Evolutionary conservation across 2,888 invertebrate genomes (phyloP).

Genomic region (Encarsia formosa): DNA sequence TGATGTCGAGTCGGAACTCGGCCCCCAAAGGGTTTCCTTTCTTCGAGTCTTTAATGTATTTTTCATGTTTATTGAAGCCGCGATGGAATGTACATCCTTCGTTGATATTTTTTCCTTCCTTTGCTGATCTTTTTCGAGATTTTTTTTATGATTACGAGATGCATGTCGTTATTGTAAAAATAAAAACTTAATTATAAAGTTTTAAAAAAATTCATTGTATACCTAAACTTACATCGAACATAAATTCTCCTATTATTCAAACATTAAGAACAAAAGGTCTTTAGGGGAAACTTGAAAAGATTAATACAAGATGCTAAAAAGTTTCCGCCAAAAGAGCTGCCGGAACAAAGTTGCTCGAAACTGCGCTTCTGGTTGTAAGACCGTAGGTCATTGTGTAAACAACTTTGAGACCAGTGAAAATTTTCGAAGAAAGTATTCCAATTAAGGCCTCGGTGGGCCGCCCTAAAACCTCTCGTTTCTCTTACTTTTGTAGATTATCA

Average conservation of each 20-base stretch:
- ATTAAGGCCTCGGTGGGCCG: constrained; percentile 17
- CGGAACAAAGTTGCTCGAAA: constrained; percentile 28
- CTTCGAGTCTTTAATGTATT: constrained; percentile 1
- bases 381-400: constrained; percentile 29
- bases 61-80: constrained; percentile 6
- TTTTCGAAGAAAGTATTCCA: constrained; percentile 26
- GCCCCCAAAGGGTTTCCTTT: neutral
- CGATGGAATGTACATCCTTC: neutral
- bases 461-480: constrained; percentile 14
- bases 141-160: too few relatives aligned
- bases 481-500: constrained; percentile 18
- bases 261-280: too few relatives aligned
- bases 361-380: constrained; percentile 29
- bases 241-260: too few relatives aligned
- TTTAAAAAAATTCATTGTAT: too few relatives aligned
- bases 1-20: neutral
- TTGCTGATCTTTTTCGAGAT: too few relatives aligned
- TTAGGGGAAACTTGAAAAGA: too few relatives aligned
- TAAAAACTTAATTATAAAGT: too few relatives aligned
- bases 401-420: constrained; percentile 29
- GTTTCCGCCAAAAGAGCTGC: neutral
- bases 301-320: too few relatives aligned
- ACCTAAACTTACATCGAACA: too few relatives aligned
- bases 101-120: too few relatives aligned
- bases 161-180: too few relatives aligned